These are phyloP conservation scores for Emmelina monodactyla DNA, from an alignment of 2,888 invertebrate genomes.

Conservation along the genomic window DNA sequence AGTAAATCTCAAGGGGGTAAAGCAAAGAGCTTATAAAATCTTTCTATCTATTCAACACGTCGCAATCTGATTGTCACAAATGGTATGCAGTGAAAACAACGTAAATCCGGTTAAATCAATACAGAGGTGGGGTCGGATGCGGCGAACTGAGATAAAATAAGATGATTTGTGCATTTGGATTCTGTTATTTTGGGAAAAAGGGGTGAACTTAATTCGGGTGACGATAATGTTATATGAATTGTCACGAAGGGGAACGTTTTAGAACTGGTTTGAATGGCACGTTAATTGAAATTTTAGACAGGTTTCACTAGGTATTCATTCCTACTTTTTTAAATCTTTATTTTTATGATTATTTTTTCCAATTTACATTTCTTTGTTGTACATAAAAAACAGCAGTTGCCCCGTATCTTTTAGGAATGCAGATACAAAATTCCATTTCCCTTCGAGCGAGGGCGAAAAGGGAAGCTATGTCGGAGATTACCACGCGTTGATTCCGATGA, in stretches of 20 bases:
- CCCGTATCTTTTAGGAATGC: no score
- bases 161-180: constrained; percentile 35
- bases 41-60: no score
- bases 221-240: constrained; percentile 24
- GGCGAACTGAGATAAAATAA: constrained; percentile 28
- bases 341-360: no score
- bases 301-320: no score
- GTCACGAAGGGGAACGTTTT: not conserved
- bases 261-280: not conserved
- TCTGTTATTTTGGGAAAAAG: constrained; percentile 23
- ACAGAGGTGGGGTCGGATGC: constrained; percentile 16
- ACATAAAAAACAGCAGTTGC: no score
- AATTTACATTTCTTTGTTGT: no score
- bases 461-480: not conserved
- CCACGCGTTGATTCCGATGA: constrained; percentile 47
- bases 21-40: no score
- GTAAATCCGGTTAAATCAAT: constrained; percentile 2
- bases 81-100: constrained; percentile 1
- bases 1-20: no score
- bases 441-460: not conserved
- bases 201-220: not conserved
- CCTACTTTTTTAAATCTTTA: no score
- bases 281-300: not conserved
- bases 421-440: not conserved
- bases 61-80: no score